A percentile compares a stretch with the other conserved stretches of the same genome.
These are phyloP conservation scores for Sicus ferrugineus DNA, from an alignment of 2,888 invertebrate species.

Conservation along the genomic window DNA sequence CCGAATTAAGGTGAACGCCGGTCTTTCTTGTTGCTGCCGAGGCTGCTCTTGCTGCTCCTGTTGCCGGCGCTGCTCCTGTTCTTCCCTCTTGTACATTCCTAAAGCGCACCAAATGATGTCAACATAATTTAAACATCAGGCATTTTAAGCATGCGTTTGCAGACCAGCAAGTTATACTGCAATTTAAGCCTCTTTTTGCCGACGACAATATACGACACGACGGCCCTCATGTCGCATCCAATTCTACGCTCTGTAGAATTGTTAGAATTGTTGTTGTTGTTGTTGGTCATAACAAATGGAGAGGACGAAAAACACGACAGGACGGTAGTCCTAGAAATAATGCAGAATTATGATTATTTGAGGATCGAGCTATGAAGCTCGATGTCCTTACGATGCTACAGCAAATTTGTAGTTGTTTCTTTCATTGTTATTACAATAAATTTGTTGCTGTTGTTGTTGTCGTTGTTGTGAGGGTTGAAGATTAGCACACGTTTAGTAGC, in stretches of 20 bases:
- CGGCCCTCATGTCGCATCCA: not conserved
- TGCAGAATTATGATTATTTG: conserved; percentile 31
- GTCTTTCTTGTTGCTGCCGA: not conserved
- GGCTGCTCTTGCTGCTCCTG: conserved; percentile 5
- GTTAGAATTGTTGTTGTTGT: not conserved
- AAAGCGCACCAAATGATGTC: conserved; percentile 44
- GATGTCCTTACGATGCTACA: conserved; percentile 39
- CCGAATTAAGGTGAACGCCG: not conserved
- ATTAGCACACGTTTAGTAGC: conserved; percentile 30
- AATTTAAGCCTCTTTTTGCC: conserved; percentile 25
- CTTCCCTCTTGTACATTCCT: too few relatives aligned
- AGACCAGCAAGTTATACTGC: conserved; percentile 33
- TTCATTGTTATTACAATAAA: not conserved
- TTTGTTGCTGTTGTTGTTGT: conserved; percentile 2
- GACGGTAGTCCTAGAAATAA: not conserved
- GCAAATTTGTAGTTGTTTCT: conserved; percentile 37
- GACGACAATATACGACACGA: not conserved
- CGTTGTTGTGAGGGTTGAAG: conserved; percentile 23
- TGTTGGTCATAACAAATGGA: not conserved
- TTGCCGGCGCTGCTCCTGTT: conserved; percentile 24
- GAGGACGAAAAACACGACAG: not conserved
- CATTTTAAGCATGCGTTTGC: conserved; percentile 45
- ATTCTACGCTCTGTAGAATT: not conserved
- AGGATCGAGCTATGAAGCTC: conserved; percentile 34
- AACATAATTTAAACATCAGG: conserved; percentile 54